Evolutionary conservation across 2,888 invertebrate species (phyloP).

Genomic region (Zaprionus lineosus): DNA sequence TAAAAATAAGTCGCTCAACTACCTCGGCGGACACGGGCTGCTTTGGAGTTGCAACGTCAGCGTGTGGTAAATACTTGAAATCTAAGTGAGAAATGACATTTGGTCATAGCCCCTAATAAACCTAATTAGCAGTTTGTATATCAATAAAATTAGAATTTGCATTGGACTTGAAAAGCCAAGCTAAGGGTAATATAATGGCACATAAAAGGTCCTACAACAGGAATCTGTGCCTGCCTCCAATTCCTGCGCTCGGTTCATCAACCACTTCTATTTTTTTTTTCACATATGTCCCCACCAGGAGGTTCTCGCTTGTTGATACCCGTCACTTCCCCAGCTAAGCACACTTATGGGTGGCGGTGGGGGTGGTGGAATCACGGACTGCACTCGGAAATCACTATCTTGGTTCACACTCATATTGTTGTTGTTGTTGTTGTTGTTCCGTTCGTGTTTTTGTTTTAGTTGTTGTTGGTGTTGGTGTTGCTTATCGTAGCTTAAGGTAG

Average conservation of each 20-base stretch:
- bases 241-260: neutral
- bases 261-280: slow-evolving; percentile 1
- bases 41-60: no score
- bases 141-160: neutral
- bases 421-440: slow-evolving; percentile 28
- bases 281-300: slow-evolving; percentile 69
- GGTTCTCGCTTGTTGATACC: slow-evolving; percentile 63
- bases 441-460: neutral
- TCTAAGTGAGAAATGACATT: no score
- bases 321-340: slow-evolving; percentile 61
- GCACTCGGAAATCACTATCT: slow-evolving; percentile 51
- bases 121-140: neutral
- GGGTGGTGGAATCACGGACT: slow-evolving; percentile 60
- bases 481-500: neutral
- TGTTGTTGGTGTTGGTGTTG: slow-evolving; percentile 6
- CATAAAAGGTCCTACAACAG: slow-evolving; percentile 71
- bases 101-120: no score
- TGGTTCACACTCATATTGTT: slow-evolving; percentile 40
- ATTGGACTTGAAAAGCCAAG: slow-evolving; percentile 7
- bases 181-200: slow-evolving; percentile 73
- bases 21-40: no score
- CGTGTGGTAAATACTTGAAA: no score
- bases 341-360: slow-evolving; percentile 66
- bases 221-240: slow-evolving; percentile 29
- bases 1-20: no score